A percentile compares a stretch with the other conserved stretches of the same genome.
These are phyloP conservation scores for Strix aluco DNA, from an alignment of 2,113 vertebrate species.

Conservation along the genomic window DNA sequence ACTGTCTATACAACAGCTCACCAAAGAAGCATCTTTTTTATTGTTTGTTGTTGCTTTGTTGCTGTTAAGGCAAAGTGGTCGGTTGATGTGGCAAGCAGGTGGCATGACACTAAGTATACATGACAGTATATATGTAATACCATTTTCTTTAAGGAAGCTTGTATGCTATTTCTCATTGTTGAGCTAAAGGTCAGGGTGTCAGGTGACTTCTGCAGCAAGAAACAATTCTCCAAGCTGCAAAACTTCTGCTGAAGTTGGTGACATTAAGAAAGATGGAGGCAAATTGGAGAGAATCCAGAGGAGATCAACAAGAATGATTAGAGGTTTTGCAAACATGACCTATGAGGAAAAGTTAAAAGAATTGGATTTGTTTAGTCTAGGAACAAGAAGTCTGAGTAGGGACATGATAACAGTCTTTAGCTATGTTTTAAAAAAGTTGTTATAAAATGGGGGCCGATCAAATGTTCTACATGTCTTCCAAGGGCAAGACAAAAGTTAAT, in stretches of 20 bases:
- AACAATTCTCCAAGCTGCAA: constrained; percentile 56
- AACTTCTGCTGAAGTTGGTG: constrained; percentile 60
- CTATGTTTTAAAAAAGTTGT: background rate
- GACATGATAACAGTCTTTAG: constrained; percentile 1
- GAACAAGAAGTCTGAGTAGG: constrained; percentile 7
- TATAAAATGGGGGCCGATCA: background rate
- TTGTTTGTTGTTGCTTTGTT: constrained; percentile 53
- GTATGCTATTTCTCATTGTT: constrained; percentile 36
- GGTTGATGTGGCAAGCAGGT: constrained; percentile 57
- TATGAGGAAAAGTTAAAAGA: constrained; percentile 55
- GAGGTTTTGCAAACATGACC: constrained; percentile 60
- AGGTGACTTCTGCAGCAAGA: constrained; percentile 57
- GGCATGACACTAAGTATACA: constrained; percentile 55
- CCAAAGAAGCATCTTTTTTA: background rate
- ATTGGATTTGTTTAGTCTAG: constrained; percentile 57
- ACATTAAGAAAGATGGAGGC: constrained; percentile 65
- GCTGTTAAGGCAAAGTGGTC: constrained; percentile 1
- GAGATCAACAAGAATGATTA: constrained; percentile 64
- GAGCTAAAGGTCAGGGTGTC: constrained; percentile 63
- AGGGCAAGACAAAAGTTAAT: background rate
- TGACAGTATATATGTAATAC: constrained; percentile 66
- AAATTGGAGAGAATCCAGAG: constrained; percentile 48
- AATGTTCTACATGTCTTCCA: background rate
- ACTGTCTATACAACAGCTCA: background rate
- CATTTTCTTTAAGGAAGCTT: constrained; percentile 59